phyloP scores from a whole-genome alignment of 2,113 vertebrate species.

The Passer montanus region DNA sequence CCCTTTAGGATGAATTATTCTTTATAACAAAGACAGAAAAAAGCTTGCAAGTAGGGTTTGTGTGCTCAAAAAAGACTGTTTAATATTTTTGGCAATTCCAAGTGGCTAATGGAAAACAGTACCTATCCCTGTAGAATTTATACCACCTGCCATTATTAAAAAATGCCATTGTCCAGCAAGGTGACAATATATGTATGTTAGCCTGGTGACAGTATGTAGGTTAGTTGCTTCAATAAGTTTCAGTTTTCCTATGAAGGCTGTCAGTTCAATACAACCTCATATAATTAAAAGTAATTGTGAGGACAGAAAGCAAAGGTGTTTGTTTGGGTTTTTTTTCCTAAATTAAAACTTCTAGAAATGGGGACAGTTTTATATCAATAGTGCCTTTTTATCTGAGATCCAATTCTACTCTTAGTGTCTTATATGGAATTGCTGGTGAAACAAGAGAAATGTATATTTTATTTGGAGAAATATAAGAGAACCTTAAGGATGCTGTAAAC shows the following conservation, averaged over 20 bases:
- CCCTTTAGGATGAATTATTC: not conserved
- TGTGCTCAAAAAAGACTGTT: not conserved
- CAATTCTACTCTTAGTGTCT: not conserved
- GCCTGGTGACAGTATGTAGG: not conserved
- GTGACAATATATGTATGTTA: not conserved
- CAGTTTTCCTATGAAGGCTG: not conserved
- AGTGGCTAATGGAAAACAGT: not conserved
- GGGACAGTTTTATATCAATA: not conserved
- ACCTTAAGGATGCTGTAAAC: not conserved
- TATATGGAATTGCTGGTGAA: not conserved
- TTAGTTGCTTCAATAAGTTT: not conserved
- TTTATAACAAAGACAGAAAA: not conserved
- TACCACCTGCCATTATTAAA: not conserved
- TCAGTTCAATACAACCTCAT: not conserved
- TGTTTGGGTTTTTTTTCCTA: not conserved
- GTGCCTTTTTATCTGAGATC: not conserved
- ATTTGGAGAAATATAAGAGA: not conserved
- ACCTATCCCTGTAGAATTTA: not conserved
- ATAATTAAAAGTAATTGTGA: not conserved
- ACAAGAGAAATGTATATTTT: not conserved
- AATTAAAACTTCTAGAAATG: not conserved
- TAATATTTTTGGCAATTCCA: not conserved
- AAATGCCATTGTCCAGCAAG: not conserved
- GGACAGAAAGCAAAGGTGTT: not conserved
- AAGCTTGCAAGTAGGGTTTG: not conserved